Percentiles rank a stretch among this genome's conserved stretches.
Conservation (phyloP, 2,797 vertebrate genomes). For the Telmatherina bonti region DNA sequence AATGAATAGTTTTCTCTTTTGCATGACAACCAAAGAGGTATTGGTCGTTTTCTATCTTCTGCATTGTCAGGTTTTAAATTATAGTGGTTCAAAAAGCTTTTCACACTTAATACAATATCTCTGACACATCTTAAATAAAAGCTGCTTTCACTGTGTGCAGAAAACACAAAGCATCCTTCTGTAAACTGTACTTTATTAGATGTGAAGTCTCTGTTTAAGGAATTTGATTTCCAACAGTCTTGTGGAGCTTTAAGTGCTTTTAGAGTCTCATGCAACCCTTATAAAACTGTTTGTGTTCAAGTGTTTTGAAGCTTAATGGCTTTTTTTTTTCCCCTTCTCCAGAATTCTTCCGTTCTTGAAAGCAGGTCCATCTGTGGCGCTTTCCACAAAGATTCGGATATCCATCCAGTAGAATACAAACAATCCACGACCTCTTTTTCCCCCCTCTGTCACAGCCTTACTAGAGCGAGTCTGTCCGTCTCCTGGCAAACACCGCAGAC, state of each 20-base stretch:
- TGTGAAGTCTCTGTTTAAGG: slow-evolving; percentile 4
- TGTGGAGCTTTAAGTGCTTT: slow-evolving; percentile 6
- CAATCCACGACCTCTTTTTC: background rate
- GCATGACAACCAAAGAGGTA: background rate
- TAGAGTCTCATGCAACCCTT: slow-evolving; percentile 7
- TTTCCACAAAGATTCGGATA: background rate
- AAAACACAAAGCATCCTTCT: slow-evolving; percentile 1
- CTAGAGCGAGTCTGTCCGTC: slow-evolving; percentile 74
- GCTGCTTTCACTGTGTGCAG: slow-evolving; percentile 33
- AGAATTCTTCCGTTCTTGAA: background rate
- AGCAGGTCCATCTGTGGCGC: background rate
- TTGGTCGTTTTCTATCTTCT: background rate
- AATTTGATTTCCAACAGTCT: slow-evolving; percentile 2
- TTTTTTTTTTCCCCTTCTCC: slow-evolving; percentile 21
- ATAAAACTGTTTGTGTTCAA: background rate
- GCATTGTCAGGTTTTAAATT: background rate
- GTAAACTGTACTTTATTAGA: background rate
- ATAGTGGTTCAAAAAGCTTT: background rate
- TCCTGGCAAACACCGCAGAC: slow-evolving; percentile 84
- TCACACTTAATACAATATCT: slow-evolving; percentile 4
- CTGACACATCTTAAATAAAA: slow-evolving; percentile 37
- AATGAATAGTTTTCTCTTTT: background rate
- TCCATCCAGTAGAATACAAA: slow-evolving; percentile 5
- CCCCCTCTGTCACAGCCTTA: background rate
- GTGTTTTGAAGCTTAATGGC: slow-evolving; percentile 9